Evolutionary conservation across 2,888 invertebrate genomes (phyloP).

Genomic region (Nebria salina): DNA sequence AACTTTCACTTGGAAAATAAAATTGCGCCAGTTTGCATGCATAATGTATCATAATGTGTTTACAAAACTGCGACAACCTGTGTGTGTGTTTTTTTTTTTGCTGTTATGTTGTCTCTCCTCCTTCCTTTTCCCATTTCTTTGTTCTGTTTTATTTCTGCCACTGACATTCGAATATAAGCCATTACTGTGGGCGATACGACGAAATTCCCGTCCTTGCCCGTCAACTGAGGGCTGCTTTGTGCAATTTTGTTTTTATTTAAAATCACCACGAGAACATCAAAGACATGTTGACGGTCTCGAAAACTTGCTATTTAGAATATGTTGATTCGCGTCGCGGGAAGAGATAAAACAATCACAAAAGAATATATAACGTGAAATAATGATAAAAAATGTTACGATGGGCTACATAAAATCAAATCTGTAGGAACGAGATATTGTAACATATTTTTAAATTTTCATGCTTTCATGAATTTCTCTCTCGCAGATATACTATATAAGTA

Average conservation of each 20-base stretch:
- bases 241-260: not conserved
- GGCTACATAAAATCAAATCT: not conserved
- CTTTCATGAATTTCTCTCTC: too few relatives aligned
- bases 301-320: not conserved
- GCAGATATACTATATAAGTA: too few relatives aligned
- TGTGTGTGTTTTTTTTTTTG: conserved; percentile 17
- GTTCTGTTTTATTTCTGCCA: conserved; percentile 31
- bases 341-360: conserved; percentile 1
- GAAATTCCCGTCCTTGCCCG: not conserved
- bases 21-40: conserved; percentile 47
- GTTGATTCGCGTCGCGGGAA: not conserved
- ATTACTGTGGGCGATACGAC: conserved; percentile 17
- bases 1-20: conserved; percentile 45
- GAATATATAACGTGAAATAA: not conserved
- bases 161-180: conserved; percentile 35
- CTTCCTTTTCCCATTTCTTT: conserved; percentile 29
- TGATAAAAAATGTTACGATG: not conserved
- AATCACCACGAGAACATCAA: conserved; percentile 1
- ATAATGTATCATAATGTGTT: conserved; percentile 47
- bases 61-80: conserved; percentile 47
- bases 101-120: conserved; percentile 10
- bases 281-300: not conserved
- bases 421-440: not conserved
- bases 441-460: too few relatives aligned
- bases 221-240: not conserved